Evolutionary conservation across 2,113 vertebrate genomes (phyloP).

Genomic region (Capreolus pygargus): DNA sequence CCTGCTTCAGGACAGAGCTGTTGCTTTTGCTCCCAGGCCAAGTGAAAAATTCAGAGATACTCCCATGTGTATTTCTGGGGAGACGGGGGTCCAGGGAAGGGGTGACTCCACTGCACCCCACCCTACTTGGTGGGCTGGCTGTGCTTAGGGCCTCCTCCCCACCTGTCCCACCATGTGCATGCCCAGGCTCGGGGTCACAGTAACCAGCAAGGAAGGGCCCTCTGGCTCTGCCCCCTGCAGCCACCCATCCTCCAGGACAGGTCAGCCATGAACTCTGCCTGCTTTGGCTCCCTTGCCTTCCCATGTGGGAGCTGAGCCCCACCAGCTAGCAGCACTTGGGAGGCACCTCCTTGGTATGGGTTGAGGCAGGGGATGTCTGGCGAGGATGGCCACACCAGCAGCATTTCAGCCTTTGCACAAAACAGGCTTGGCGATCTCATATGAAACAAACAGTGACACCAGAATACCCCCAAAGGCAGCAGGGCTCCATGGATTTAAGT

Average conservation of each 20-base stretch:
- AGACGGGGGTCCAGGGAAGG: fast-evolving
- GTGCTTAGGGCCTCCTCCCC: not conserved
- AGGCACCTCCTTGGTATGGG: not conserved
- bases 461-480: not conserved
- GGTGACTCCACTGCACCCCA: fast-evolving
- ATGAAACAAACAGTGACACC: not conserved
- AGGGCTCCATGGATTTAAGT: not conserved
- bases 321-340: not conserved
- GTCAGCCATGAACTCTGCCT: not conserved
- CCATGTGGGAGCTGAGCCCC: fast-evolving
- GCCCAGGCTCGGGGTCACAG: not conserved
- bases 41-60: not conserved
- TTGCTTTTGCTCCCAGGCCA: not conserved
- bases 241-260: not conserved
- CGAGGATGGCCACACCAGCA: fast-evolving
- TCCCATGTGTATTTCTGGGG: fast-evolving
- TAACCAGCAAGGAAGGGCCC: too few species aligned
- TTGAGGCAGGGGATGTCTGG: too few species aligned
- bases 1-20: not conserved
- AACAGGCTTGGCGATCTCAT: fast-evolving
- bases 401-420: not conserved
- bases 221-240: not conserved
- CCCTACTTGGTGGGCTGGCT: fast-evolving
- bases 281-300: not conserved
- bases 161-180: too few species aligned